These are phyloP conservation scores for Odocoileus hemionus DNA, from an alignment of 2,113 vertebrate genomes.

Conservation along the genomic window DNA sequence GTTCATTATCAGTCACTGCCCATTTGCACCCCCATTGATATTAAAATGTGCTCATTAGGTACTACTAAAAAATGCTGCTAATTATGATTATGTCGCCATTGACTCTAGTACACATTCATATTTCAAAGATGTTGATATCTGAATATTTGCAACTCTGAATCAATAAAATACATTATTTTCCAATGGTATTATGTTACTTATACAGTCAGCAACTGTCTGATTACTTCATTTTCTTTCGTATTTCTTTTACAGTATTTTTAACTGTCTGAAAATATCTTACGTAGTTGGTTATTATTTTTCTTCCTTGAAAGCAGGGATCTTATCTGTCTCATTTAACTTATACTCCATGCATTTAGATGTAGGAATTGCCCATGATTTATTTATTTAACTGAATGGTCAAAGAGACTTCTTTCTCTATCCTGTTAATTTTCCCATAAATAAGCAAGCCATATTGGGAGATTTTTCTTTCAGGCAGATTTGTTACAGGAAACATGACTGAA, in stretches of 20 bases:
- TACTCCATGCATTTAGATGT: not conserved
- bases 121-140: not conserved
- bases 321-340: not conserved
- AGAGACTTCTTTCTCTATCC: not conserved
- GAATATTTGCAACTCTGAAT: not conserved
- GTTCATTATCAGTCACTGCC: not conserved
- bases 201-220: not conserved
- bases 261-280: not conserved
- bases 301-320: not conserved
- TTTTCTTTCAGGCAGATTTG: not conserved
- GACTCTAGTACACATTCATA: not conserved
- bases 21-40: not conserved
- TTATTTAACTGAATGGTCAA: conserved; percentile 2
- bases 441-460: not conserved
- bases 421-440: not conserved
- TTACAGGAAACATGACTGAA: not conserved
- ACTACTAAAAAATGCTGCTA: not conserved
- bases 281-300: not conserved
- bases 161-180: not conserved
- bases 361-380: not conserved
- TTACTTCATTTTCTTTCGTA: not conserved
- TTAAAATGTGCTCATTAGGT: not conserved
- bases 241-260: not conserved
- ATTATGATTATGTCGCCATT: not conserved
- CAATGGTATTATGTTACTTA: not conserved